Base-by-base conservation (phyloP, 2,113 vertebrate genomes). In the Rynchops niger region DNA sequence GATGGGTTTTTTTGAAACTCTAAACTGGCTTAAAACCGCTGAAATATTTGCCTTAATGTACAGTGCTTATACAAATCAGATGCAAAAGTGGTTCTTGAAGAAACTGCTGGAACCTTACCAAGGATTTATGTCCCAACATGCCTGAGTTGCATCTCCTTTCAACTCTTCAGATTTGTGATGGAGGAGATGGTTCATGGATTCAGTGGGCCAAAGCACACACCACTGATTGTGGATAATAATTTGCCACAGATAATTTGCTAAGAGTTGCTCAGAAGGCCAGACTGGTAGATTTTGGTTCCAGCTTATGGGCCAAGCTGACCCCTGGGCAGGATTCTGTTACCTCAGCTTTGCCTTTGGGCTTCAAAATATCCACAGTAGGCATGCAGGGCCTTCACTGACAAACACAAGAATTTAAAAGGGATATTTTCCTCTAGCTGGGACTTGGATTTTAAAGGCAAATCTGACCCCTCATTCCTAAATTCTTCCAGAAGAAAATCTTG, bases 171-270 rank as follows among this genome's bases (percentile, higher is more conserved):
- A 45, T 36, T 36, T 53, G 16, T 40, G 19, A 84, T 11, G 29
- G 20, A 84, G 47, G 30, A 66, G 42, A 38, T 0, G 0, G 42
- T 43, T 67, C 1, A 1, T 34, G 49, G 66, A 63, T 72, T 67
- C 70, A 79, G 15, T 5, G 27, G 19, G 50, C n/a, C 36, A 77
- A 82, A 85, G 55, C 15, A 1, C 63, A 55, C 45, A 27, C 40
- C 34, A 32, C 29, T 59, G 61, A 27, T 78, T 50, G 15, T 23
- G n/a, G 53, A 62, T 92, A 74, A 72, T 30, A 69, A 96, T 47
- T 21, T n/a, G 2, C 52, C 52, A 53, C 52, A 53, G 52, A 29
- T 53, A 27, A 53, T 53, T 53, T 53, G 52, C 52, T 27, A 29
- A 59, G 71, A 76, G 61, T 2, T 88, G 79, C 40, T n/a, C 61